Conservation (phyloP, 2,113 vertebrate genomes). For the Myrmecobius fasciatus region DNA sequence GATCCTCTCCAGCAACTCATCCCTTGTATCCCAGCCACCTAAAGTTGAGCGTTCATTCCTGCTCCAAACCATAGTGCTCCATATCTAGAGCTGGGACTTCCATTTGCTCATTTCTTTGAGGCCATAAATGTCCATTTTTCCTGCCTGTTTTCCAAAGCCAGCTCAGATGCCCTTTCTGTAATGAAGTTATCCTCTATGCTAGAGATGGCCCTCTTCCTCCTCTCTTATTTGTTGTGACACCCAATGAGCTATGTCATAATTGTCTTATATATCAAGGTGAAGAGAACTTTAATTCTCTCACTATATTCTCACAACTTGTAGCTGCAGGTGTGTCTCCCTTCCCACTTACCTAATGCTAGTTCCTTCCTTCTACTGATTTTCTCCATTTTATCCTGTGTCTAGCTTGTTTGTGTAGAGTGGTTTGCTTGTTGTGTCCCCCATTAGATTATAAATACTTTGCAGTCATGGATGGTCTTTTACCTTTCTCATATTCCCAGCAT, state of each 20-base stretch:
- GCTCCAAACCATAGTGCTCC: not conserved
- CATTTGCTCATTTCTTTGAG: not conserved
- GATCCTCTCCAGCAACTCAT: not conserved
- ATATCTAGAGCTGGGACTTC: not conserved
- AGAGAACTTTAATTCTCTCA: not conserved
- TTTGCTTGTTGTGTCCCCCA: not conserved
- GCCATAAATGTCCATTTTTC: not conserved
- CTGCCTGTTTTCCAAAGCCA: not conserved
- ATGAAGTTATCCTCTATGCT: not conserved
- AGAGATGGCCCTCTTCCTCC: not conserved
- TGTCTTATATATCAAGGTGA: not conserved
- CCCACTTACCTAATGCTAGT: not conserved
- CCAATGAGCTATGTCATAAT: not conserved
- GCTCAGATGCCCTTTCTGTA: not conserved
- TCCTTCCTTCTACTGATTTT: not conserved
- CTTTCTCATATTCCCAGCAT: not conserved
- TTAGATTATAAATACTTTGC: not conserved
- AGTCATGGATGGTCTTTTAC: not conserved
- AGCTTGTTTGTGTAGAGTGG: too few species aligned
- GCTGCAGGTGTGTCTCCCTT: not conserved
- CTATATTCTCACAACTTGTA: not conserved
- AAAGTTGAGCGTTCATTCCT: rapidly evolving
- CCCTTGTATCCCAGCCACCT: not conserved
- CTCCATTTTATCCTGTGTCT: too few species aligned
- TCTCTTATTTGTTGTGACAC: not conserved